Evolutionary conservation across 2,797 vertebrate genomes (phyloP).

Genomic region (Microcaecilia unicolor): DNA sequence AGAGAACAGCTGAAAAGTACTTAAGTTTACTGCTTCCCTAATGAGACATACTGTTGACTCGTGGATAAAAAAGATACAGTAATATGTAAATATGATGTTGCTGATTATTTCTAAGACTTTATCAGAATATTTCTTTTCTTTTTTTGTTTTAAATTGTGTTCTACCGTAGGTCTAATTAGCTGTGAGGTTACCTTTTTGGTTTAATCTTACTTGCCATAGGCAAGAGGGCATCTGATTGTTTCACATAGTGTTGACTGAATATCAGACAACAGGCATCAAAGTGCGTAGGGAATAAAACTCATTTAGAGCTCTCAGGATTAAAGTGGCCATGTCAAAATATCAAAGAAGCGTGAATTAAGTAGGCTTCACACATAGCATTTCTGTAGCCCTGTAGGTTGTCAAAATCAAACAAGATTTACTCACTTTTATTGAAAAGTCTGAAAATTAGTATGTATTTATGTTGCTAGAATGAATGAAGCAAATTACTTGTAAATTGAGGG

Average conservation of each 20-base stretch:
- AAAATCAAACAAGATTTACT: not conserved
- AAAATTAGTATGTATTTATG: too few species aligned
- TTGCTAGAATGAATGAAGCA: too few species aligned
- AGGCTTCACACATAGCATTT: too few species aligned
- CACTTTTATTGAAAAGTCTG: not conserved
- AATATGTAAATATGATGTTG: too few species aligned
- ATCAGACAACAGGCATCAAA: not conserved
- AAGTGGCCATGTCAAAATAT: not conserved
- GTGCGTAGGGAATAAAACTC: not conserved
- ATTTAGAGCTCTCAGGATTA: not conserved
- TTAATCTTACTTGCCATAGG: not conserved
- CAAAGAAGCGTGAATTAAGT: not conserved
- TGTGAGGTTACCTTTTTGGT: not conserved
- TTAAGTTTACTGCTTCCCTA: not conserved
- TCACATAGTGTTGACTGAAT: too few species aligned
- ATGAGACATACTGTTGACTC: not conserved
- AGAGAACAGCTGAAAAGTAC: not conserved
- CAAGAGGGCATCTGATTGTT: not conserved
- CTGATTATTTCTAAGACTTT: too few species aligned
- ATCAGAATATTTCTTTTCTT: too few species aligned
- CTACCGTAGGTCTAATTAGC: too few species aligned
- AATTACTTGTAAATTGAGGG: too few species aligned
- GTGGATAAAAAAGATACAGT: not conserved
- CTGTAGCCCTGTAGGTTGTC: too few species aligned
- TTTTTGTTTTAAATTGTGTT: too few species aligned